Evolutionary conservation across 2,888 invertebrate genomes (phyloP).

Genomic region (Sarcophaga carnaria): DNA sequence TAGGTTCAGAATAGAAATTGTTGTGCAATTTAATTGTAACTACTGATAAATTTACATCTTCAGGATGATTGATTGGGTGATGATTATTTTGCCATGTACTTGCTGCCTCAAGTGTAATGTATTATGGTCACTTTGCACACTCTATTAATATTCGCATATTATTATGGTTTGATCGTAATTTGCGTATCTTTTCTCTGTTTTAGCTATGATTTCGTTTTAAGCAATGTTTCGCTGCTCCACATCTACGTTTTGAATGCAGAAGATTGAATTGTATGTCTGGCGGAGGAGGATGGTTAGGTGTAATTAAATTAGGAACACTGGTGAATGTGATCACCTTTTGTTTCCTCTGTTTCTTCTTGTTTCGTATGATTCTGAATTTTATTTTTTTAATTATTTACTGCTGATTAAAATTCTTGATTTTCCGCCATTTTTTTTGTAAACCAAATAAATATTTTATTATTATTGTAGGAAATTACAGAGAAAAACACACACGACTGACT

Average conservation of each 20-base stretch:
- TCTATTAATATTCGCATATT: too few species aligned
- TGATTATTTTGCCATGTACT: too few species aligned
- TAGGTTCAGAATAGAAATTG: too few species aligned
- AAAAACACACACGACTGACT: conserved; percentile 35
- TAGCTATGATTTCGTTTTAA: conserved; percentile 1
- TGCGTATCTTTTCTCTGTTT: neutral
- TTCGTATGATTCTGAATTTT: neutral
- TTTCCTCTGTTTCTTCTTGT: too few species aligned
- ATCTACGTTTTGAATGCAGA: neutral
- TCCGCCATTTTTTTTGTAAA: conserved; percentile 18
- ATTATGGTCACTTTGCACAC: too few species aligned
- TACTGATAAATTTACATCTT: too few species aligned
- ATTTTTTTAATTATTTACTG: conserved; percentile 45
- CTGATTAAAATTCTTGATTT: neutral
- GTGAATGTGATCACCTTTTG: neutral
- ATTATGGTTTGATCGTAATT: too few species aligned
- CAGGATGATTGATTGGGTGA: too few species aligned
- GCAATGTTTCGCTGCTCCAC: conserved; percentile 23
- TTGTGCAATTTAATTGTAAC: too few species aligned
- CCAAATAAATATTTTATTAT: conserved; percentile 41
- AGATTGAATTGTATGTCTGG: too few species aligned
- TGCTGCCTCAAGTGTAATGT: too few species aligned
- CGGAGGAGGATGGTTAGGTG: conserved; percentile 6
- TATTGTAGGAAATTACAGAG: conserved; percentile 43
- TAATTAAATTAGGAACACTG: conserved; percentile 60